Evolutionary conservation across 30 jellyfish, hydroid and myxozoan species (phyloP).

Genomic region (Aurelia coerulea): DNA sequence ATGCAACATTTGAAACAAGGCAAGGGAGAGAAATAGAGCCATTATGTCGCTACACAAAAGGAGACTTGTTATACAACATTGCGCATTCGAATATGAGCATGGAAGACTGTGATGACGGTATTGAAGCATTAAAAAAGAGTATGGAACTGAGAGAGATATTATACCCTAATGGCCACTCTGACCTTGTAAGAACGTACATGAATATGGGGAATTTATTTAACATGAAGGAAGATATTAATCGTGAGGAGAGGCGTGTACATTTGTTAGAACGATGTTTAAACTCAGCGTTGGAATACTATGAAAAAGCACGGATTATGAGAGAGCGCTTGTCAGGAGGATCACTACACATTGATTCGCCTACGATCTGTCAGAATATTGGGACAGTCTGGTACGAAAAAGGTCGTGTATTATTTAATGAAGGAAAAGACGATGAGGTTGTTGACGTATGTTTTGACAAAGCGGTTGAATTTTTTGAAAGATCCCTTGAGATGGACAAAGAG

Average conservation of each 20-base stretch:
- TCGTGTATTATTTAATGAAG: background rate
- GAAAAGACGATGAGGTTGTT: background rate
- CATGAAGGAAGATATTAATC: constrained; percentile 39
- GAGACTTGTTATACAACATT: constrained; percentile 21
- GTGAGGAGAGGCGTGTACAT: background rate
- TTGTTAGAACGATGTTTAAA: background rate
- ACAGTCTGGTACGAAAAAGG: constrained; percentile 36
- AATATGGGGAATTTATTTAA: constrained; percentile 30
- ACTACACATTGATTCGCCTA: constrained; percentile 39
- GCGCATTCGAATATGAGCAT: constrained; percentile 11
- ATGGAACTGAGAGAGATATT: constrained; percentile 9
- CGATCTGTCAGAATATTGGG: constrained; percentile 39
- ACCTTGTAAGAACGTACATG: constrained; percentile 12
- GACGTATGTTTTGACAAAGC: constrained; percentile 19
- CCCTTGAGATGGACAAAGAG: constrained; percentile 40
- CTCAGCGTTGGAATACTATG: constrained; percentile 23
- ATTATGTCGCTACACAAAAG: constrained; percentile 13
- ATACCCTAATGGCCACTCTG: constrained; percentile 31
- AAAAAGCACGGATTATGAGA: constrained; percentile 34
- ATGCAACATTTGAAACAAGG: background rate
- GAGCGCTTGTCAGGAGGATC: background rate
- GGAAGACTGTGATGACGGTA: constrained; percentile 42
- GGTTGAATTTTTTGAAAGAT: background rate
- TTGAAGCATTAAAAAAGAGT: constrained; percentile 13
- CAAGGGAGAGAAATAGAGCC: constrained; percentile 1